Evolutionary conservation across 1,140 invertebrate species (phyloP), one percentile per base, ranked within the genome.

Genomic region (Caenorhabditis brenneri): DNA sequence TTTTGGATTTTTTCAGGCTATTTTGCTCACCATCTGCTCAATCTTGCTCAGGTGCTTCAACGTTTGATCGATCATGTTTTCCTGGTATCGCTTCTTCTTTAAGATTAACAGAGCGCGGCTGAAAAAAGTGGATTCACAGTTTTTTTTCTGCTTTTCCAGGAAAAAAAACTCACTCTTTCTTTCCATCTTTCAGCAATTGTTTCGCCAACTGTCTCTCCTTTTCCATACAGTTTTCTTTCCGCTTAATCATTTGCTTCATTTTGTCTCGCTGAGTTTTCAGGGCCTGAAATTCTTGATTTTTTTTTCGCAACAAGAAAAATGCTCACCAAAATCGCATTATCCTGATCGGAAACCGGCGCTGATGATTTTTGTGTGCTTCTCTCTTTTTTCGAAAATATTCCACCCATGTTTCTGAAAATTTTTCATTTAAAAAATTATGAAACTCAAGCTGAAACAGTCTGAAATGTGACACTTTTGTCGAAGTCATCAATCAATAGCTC

Each of bases 251-350:
- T 88, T 96, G 95, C 91, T 96, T 96, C 60, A 99, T 91, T 91
- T 97, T 96, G 92, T 99, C 97, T 89, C 97, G 93, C 89, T 97
- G 95, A 92, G 96, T 95, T 92, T 98, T 98, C 83, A 98, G 92
- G 94, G 97, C 95, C 95, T 96, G 89, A 55, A 92, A 91, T 86
- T 93, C 92, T 96, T 94, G 97, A 96, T 92, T 95, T 96, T 91
- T 95, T 95, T 19, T 48, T 36, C 3, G 1, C 22, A 79, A 24
- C 3, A 42, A 29, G n/a, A n/a, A 10, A 82, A 29, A 6, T 81
- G 84, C 92, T 93, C 92, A 96, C 95, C 92, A 97, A 92, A 84
- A 98, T 93, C 53, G 95, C 96, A 92, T 94, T 96, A 92, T 98
- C 96, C 87, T 97, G 95, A 88, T 96, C 94, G 2, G 96, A 96